A percentile compares a stretch with the other conserved stretches of the same genome.
phyloP scores from a whole-genome alignment of 2,888 invertebrate species.

The Leptinotarsa tumamoca region DNA sequence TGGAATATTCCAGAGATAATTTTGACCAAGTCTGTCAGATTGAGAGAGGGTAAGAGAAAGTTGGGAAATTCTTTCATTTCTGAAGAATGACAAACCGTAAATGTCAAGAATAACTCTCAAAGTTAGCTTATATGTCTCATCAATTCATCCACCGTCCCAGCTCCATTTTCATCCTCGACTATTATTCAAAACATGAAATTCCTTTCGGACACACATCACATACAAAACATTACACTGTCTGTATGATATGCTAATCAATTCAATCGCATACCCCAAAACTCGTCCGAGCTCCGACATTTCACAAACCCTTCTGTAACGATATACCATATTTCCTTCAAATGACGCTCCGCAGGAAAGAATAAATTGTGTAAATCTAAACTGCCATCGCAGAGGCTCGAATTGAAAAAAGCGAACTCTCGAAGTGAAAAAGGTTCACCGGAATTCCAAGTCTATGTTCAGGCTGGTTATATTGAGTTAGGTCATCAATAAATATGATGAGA shows the following conservation, averaged over 20 bases:
- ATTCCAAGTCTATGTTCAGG: neutral
- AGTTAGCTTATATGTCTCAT: too few relatives aligned
- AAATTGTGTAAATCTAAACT: slow-evolving; percentile 1
- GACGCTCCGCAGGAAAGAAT: neutral
- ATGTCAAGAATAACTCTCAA: too few relatives aligned
- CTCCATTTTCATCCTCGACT: neutral
- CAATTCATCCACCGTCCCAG: too few relatives aligned
- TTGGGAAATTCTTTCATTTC: too few relatives aligned
- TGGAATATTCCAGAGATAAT: too few relatives aligned
- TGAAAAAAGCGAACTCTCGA: slow-evolving; percentile 13
- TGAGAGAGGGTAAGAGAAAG: too few relatives aligned
- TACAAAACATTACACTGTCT: neutral
- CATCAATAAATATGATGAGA: slow-evolving; percentile 16
- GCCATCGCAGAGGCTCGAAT: neutral
- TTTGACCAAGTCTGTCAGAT: too few relatives aligned
- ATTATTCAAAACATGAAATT: neutral
- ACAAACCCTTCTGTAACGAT: slow-evolving; percentile 2
- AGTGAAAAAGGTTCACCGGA: slow-evolving; percentile 6
- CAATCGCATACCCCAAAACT: neutral
- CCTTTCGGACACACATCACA: neutral
- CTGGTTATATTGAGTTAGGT: slow-evolving; percentile 7
- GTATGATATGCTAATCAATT: slow-evolving; percentile 5
- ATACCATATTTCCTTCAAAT: slow-evolving; percentile 13
- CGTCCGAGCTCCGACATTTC: neutral
- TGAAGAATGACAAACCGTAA: too few relatives aligned